Conservation (phyloP, 2,797 vertebrate species). For the Falco naumanni region DNA sequence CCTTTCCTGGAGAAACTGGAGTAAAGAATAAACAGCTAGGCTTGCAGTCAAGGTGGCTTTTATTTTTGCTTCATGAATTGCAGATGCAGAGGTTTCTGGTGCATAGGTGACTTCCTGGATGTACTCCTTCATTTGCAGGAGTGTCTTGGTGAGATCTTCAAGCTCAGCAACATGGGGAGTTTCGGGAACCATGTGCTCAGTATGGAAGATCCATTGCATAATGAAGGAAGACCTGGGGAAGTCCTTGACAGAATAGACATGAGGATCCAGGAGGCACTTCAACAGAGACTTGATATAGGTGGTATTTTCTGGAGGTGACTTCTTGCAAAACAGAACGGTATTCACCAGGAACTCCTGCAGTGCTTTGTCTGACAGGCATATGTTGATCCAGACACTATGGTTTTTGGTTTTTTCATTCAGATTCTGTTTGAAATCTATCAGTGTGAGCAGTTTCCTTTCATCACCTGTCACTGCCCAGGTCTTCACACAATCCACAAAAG, state of each 20-base stretch:
- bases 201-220: slow-evolving; percentile 56
- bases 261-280: slow-evolving; percentile 59
- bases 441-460: slow-evolving; percentile 5
- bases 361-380: slow-evolving; percentile 50
- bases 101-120: neutral
- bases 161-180: neutral
- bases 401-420: slow-evolving; percentile 22
- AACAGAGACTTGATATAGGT: slow-evolving; percentile 42
- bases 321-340: neutral
- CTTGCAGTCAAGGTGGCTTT: slow-evolving; percentile 10
- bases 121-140: slow-evolving; percentile 18
- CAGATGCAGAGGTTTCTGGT: neutral
- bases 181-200: neutral
- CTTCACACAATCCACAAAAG: slow-evolving; percentile 27
- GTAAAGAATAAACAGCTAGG: slow-evolving; percentile 23
- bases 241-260: slow-evolving; percentile 38
- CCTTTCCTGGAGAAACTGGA: slow-evolving; percentile 31
- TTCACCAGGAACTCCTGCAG: slow-evolving; percentile 65
- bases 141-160: slow-evolving; percentile 11
- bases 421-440: slow-evolving; percentile 49
- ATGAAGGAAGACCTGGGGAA: slow-evolving; percentile 49
- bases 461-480: slow-evolving; percentile 16
- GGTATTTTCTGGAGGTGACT: neutral
- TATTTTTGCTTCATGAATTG: neutral
- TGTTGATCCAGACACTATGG: slow-evolving; percentile 45